phyloP scores from a whole-genome alignment of 1,140 invertebrate species.

The Andrena cerasifolii region DNA sequence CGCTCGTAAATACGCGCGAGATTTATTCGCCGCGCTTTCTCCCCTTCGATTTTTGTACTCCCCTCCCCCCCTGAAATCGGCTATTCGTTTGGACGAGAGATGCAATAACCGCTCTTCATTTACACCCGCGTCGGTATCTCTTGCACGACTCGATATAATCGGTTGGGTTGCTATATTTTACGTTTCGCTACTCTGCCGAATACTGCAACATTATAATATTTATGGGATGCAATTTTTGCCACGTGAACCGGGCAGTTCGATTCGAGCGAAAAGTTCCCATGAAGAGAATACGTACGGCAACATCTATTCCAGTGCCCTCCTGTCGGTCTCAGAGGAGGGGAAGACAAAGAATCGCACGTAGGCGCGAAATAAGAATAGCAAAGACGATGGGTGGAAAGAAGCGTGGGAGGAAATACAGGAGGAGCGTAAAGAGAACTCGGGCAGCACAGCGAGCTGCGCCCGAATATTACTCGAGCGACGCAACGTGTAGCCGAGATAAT shows the following conservation, averaged over 20 bases:
- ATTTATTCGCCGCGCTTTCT: constrained; percentile 42
- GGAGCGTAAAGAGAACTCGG: not conserved
- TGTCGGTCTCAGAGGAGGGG: not conserved
- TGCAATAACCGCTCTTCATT: not conserved
- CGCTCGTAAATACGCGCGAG: constrained; percentile 49
- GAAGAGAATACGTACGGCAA: not conserved
- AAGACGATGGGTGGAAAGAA: not conserved
- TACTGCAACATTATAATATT: no score
- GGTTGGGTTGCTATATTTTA: no score
- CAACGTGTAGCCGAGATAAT: constrained; percentile 59
- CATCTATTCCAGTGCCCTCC: not conserved
- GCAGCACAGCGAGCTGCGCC: not conserved
- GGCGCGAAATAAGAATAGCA: not conserved
- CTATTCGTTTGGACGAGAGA: not conserved
- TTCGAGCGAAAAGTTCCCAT: not conserved
- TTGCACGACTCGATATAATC: not conserved
- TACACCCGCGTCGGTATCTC: not conserved
- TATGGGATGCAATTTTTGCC: no score
- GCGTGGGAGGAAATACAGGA: not conserved
- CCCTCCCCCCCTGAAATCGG: not conserved
- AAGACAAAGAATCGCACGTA: not conserved
- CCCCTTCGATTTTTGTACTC: not conserved
- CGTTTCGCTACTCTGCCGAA: no score
- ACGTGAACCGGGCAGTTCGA: no score
- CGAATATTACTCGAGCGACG: constrained; percentile 37